Base-by-base conservation (phyloP, 2,888 invertebrate species). In the Mesorhabditis sp. region DNA sequence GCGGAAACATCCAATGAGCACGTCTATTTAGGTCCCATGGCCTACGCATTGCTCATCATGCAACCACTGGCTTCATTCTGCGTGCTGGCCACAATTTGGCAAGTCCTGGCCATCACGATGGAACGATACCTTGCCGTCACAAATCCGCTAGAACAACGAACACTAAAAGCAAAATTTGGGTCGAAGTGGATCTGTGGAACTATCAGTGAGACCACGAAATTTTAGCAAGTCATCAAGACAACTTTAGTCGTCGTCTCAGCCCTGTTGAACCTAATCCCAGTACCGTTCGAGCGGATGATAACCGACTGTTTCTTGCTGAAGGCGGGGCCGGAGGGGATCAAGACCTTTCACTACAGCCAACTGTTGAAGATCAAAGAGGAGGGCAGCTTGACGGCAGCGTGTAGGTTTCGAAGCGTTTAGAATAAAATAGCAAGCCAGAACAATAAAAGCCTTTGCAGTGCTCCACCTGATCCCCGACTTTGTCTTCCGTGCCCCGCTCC, bases 1-100 rank as follows among this genome's bases (percentile, higher is more conserved):
- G n/a, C n/a, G n/a, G n/a, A n/a, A n/a, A n/a, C n/a, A n/a, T n/a
- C n/a, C n/a, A n/a, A n/a, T n/a, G n/a, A n/a, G n/a, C n/a, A n/a
- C n/a, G n/a, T n/a, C n/a, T n/a, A n/a, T n/a, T 50, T 50, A 50
- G 80, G 80, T n/a, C 69, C 70, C 6, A 72, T 78, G n/a, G 81
- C 84, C n/a, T 84, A 84, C 72, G 72, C 85, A 50, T 76, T 84
- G n/a, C 83, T 80, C 72, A 67, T 85, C 58, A 76, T 84, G 28
- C 84, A 84, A 70, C 84, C 84, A 5, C 80, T 84, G 66, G 84
- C 83, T n/a, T 78, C 77, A 7, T 80, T 83, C 66, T 85, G 84
- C 70, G 83, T 84, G 7, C 80, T 80, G 6, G 84, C 82, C 44
- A 83, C 82, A 4, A 85, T 84, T 63, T 84, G 84, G 84, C 84